These are phyloP conservation scores for Rhombomys opimus DNA, from an alignment of 2,113 vertebrate species.

Conservation along the genomic window DNA sequence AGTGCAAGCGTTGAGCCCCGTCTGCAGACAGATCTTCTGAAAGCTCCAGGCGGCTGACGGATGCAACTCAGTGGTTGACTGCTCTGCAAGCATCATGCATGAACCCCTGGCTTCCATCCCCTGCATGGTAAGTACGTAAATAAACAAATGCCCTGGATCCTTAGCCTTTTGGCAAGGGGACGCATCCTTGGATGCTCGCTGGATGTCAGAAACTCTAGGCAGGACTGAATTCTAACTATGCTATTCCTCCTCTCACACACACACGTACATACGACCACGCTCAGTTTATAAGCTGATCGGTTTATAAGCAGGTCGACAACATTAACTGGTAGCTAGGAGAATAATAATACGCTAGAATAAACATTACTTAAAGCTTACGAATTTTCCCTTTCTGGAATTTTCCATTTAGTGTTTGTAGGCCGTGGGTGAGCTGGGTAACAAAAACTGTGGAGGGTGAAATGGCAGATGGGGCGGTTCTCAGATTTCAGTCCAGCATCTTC, in stretches of 20 bases:
- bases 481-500: neutral
- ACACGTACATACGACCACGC: neutral
- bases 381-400: neutral
- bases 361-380: neutral
- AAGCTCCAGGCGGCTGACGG: neutral
- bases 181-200: neutral
- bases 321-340: neutral
- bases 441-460: neutral
- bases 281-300: neutral
- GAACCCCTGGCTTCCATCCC: neutral
- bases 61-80: neutral
- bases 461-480: neutral
- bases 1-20: neutral
- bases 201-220: neutral
- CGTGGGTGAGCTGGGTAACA: neutral
- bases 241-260: neutral
- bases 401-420: constrained; percentile 16
- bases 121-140: neutral
- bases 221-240: neutral
- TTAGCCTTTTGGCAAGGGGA: neutral
- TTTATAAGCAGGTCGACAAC: neutral
- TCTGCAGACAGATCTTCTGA: neutral
- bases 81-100: neutral
- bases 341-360: neutral
- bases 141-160: neutral